phyloP scores from a whole-genome alignment of 2,797 vertebrate genomes.

The Apodemus agrarius region DNA sequence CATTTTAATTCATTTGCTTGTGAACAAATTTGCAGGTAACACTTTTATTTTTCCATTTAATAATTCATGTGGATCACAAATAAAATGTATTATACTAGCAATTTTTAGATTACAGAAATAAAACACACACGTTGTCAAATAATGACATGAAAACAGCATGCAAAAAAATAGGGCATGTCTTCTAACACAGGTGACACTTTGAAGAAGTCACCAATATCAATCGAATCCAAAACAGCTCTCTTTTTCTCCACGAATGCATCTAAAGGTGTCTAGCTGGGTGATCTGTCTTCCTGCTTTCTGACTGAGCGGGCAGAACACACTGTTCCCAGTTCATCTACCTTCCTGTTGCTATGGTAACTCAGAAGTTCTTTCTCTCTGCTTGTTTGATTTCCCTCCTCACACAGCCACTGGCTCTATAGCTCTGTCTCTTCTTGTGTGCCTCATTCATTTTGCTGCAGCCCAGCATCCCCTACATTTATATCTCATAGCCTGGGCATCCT shows the following conservation, averaged over 20 bases:
- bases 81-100: not conserved
- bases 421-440: not conserved
- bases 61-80: not conserved
- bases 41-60: not conserved
- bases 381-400: not conserved
- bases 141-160: not conserved
- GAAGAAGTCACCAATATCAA: not conserved
- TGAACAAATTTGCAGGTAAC: not conserved
- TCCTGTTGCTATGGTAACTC: not conserved
- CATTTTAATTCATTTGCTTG: not conserved
- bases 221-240: not conserved
- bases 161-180: not conserved
- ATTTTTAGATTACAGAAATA: not conserved
- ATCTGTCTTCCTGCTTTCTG: not conserved
- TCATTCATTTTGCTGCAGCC: not conserved
- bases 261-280: no score
- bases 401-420: not conserved
- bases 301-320: not conserved
- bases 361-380: not conserved
- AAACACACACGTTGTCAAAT: not conserved
- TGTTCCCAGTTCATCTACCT: not conserved
- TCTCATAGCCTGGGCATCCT: not conserved
- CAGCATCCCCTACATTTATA: not conserved
- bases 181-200: not conserved
- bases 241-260: rapidly evolving